Percentiles rank a stretch among this genome's conserved stretches.
Conservation (phyloP, 2,113 vertebrate genomes). For the Amphiprion ocellaris region DNA sequence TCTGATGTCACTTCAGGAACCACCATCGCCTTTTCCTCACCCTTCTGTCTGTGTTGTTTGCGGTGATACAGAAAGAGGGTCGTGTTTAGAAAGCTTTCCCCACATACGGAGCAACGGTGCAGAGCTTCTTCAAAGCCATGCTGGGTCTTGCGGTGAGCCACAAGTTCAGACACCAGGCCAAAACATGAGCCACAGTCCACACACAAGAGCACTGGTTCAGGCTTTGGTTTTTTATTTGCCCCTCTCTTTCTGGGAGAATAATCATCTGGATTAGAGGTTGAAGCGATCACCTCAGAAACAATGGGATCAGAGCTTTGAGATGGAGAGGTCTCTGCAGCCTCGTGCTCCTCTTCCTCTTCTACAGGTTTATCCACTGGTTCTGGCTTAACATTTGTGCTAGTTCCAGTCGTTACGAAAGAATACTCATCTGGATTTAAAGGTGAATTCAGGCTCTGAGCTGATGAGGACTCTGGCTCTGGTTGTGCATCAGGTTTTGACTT, state of each 20-base stretch:
- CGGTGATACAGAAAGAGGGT: constrained; percentile 95
- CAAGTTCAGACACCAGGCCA: constrained; percentile 88
- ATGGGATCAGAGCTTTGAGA: constrained; percentile 37
- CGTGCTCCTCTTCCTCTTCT: constrained; percentile 23
- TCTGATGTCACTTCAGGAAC: constrained; percentile 7
- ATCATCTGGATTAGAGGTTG: constrained; percentile 59
- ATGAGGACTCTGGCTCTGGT: constrained; percentile 36
- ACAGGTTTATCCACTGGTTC: constrained; percentile 5
- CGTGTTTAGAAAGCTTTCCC: constrained; percentile 92
- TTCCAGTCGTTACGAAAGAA: background rate
- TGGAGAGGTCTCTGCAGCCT: constrained; percentile 28
- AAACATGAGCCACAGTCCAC: constrained; percentile 92
- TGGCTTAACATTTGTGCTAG: background rate
- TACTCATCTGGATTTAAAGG: constrained; percentile 30
- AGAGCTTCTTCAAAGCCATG: constrained; percentile 89
- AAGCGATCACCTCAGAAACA: constrained; percentile 30
- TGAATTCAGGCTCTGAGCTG: constrained; percentile 13
- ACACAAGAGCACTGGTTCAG: constrained; percentile 87
- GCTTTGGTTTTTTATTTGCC: constrained; percentile 79
- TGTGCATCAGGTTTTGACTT: constrained; percentile 38
- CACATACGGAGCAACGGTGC: constrained; percentile 89
- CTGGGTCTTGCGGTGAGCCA: constrained; percentile 89
- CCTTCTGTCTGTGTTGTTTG: constrained; percentile 87
- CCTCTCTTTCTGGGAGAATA: constrained; percentile 70
- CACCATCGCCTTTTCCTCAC: constrained; percentile 49